A percentile compares a stretch with the other conserved stretches of the same genome.
Evolutionary conservation across 2,113 vertebrate genomes (phyloP).

Genomic region (Oryzias melastigma): DNA sequence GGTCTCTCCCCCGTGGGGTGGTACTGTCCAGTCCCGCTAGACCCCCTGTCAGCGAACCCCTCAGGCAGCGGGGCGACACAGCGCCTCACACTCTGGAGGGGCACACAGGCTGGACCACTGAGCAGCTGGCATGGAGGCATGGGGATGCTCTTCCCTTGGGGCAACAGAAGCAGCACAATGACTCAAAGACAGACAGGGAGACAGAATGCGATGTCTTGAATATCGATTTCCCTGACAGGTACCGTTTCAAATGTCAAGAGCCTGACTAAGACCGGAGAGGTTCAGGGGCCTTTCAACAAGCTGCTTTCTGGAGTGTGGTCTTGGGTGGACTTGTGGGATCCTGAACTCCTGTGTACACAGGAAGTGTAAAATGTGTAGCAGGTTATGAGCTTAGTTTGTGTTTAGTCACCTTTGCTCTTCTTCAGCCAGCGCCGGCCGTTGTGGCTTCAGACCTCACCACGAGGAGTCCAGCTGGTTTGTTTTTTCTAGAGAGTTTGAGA

Average conservation of each 20-base stretch:
- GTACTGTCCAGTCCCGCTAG: conserved; percentile 67
- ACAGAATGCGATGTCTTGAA: conserved; percentile 53
- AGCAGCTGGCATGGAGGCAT: conserved; percentile 68
- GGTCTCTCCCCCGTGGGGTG: conserved; percentile 48
- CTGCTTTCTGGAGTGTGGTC: conserved; percentile 19
- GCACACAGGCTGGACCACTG: conserved; percentile 69
- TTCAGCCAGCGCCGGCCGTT: conserved; percentile 39
- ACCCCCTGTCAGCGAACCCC: conserved; percentile 67
- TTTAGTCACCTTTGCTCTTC: conserved; percentile 65
- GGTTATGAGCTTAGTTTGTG: conserved; percentile 55
- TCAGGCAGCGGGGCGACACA: conserved; percentile 67
- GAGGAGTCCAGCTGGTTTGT: conserved; percentile 47
- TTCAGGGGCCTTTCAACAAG: conserved; percentile 37
- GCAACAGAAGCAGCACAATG: conserved; percentile 48
- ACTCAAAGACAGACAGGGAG: conserved; percentile 69
- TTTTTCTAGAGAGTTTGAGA: conserved; percentile 48
- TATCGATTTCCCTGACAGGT: conserved; percentile 70
- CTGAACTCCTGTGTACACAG: conserved; percentile 34
- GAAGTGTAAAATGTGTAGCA: conserved; percentile 51
- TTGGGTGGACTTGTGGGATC: conserved; percentile 39
- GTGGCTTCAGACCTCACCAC: conserved; percentile 52
- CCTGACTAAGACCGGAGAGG: conserved; percentile 39
- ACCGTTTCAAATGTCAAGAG: conserved; percentile 41
- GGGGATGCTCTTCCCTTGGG: conserved; percentile 66
- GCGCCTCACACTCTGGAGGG: conserved; percentile 52